These are phyloP conservation scores for Coracias cyanogaster DNA, from an alignment of 2,797 vertebrate species.

Conservation along the genomic window DNA sequence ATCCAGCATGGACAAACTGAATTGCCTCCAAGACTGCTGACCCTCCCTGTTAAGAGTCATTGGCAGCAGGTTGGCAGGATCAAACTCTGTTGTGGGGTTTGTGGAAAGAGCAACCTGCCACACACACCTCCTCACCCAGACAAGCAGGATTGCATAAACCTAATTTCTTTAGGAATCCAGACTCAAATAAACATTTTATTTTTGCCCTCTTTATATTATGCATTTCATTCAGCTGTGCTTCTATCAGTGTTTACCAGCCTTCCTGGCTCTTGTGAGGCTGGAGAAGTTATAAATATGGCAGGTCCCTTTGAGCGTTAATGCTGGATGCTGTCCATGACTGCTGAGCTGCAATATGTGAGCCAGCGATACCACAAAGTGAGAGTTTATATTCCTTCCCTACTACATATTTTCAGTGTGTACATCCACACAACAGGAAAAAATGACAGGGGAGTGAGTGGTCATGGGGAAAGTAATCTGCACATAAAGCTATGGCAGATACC, in stretches of 20 bases:
- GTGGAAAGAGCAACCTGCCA: neutral
- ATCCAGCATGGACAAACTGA: neutral
- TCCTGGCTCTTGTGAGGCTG: neutral
- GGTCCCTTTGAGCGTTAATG: neutral
- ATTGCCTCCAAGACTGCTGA: neutral
- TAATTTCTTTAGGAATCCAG: neutral
- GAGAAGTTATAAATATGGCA: conserved; percentile 44
- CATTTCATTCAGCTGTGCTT: neutral
- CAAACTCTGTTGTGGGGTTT: neutral
- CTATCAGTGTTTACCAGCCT: neutral
- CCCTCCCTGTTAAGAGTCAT: neutral
- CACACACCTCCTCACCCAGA: neutral
- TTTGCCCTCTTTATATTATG: neutral
- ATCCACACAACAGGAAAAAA: conserved; percentile 48
- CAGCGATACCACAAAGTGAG: conserved; percentile 10
- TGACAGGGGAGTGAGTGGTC: conserved; percentile 4
- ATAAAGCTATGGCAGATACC: neutral
- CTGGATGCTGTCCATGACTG: conserved; percentile 40
- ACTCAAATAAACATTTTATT: neutral
- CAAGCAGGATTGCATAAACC: neutral
- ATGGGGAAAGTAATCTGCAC: conserved; percentile 31
- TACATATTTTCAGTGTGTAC: conserved; percentile 35
- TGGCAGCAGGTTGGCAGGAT: neutral
- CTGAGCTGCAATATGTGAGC: conserved; percentile 41
- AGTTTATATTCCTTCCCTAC: conserved; percentile 24